Evolutionary conservation across 2,113 vertebrate genomes (phyloP), one percentile per base, ranked within the genome.

Genomic region (Nibea coibor): DNA sequence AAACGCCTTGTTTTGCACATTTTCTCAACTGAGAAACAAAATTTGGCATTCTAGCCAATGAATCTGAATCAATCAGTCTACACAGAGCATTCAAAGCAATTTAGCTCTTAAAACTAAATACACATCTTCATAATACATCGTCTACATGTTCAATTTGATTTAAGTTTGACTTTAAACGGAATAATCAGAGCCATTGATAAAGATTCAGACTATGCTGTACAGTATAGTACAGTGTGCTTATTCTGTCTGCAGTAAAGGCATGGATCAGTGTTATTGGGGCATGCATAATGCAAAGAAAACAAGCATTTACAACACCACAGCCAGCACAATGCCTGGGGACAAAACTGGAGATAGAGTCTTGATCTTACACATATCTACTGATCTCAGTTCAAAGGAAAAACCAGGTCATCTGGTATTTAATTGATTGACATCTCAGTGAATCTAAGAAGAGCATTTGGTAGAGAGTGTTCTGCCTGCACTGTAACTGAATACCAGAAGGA

Each of bases 211-310:
- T 12, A 14, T 12, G 26, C 8, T 10, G 19, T 31, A 20, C 9
- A 72, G 24, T 11, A 48, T 4, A 2, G 4, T 31, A 10, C 78
- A 45, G 42, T 63, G 14, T 59, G 72, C 53, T 26, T 53, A 17
- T 57, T 80, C 28, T 19, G 39, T 31, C 72, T 43, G 54, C 57
- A 39, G 39, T 50, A 22, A 45, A 57, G 14, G 11, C n/a, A 4
- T 35, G 59, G 81, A 77, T 86, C 63, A 35, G 16, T 79, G 64
- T 92, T 91, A 91, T 72, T 92, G 87, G 91, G 43, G 91, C 91
- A 24, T 89, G 81, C 5, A 47, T 92, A 91, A 93, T 72, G 78
- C 72, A 80, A 91, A 93, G 65, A 86, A 90, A 93, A 93, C 90
- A 93, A 83, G 72, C 88, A 85, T 85, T 92, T 87, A 85, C 64